These are phyloP conservation scores for Cuniculus paca DNA, from an alignment of 2,797 vertebrate species.

Conservation along the genomic window DNA sequence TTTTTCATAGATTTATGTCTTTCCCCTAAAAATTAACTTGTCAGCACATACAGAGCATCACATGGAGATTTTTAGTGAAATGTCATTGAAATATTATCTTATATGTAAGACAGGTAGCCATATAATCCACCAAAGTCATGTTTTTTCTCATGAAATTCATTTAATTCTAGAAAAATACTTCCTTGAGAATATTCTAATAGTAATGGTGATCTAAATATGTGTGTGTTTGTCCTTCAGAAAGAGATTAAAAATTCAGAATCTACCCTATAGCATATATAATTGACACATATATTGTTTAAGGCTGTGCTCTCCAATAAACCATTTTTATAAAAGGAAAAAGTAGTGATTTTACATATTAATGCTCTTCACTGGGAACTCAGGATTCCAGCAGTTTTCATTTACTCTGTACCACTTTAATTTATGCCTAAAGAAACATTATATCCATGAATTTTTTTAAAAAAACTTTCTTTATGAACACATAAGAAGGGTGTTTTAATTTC, in stretches of 20 bases:
- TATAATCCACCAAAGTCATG: not conserved
- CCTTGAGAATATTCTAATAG: not conserved
- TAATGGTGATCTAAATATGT: not conserved
- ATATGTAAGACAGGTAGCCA: not conserved
- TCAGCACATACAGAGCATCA: rapidly evolving
- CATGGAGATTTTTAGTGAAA: not conserved
- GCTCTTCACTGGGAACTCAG: not conserved
- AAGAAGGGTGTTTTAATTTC: not conserved
- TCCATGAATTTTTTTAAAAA: not conserved
- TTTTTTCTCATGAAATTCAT: not conserved
- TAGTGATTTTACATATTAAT: not conserved
- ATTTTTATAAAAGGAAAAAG: not conserved
- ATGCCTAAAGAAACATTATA: not conserved
- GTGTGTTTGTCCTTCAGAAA: not conserved
- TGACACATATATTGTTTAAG: not conserved
- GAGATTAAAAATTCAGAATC: not conserved
- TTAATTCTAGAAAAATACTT: not conserved
- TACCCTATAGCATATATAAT: not conserved
- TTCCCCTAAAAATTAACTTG: not conserved
- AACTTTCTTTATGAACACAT: not conserved
- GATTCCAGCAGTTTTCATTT: not conserved
- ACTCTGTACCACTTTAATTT: not conserved
- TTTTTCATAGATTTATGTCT: not conserved
- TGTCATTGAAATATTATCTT: not conserved
- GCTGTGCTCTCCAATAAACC: not conserved